These are phyloP conservation scores for Melopsittacus undulatus DNA, from an alignment of 2,797 vertebrate genomes.

Conservation along the genomic window DNA sequence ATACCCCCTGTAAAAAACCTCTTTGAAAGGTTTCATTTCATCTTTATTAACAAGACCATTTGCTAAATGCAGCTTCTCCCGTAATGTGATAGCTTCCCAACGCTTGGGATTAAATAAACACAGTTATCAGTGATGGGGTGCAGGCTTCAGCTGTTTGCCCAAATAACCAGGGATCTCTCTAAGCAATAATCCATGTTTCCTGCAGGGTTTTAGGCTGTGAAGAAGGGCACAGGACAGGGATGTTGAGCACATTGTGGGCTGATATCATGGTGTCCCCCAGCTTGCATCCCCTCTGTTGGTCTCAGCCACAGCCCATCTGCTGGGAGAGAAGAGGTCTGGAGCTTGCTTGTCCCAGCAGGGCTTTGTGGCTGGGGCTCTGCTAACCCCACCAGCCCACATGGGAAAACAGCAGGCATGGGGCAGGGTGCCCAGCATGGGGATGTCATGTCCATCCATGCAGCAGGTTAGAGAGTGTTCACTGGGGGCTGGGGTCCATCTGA, in stretches of 20 bases:
- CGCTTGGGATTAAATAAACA: slow-evolving; percentile 34
- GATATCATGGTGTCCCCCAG: not conserved
- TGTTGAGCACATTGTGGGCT: not conserved
- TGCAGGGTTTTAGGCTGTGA: not conserved
- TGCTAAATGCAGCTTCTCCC: slow-evolving; percentile 13
- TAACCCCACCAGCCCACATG: not conserved
- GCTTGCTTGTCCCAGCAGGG: not conserved
- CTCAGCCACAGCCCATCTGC: not conserved
- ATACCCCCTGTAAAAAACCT: not conserved
- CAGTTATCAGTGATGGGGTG: slow-evolving; percentile 24
- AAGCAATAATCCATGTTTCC: not conserved
- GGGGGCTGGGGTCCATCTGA: not conserved
- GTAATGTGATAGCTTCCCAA: not conserved
- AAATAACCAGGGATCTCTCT: not conserved
- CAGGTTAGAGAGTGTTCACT: accelerated
- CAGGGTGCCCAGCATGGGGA: not conserved
- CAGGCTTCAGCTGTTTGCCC: slow-evolving; percentile 46
- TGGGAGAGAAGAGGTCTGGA: not conserved
- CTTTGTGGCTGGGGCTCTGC: not conserved
- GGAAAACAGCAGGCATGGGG: accelerated
- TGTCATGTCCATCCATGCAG: accelerated
- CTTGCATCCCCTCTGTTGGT: not conserved
- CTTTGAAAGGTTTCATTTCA: slow-evolving; percentile 2
- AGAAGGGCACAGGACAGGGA: not conserved
- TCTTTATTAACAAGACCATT: slow-evolving; percentile 32